Conservation (phyloP, 2,113 vertebrate genomes). For the Cololabis saira region DNA sequence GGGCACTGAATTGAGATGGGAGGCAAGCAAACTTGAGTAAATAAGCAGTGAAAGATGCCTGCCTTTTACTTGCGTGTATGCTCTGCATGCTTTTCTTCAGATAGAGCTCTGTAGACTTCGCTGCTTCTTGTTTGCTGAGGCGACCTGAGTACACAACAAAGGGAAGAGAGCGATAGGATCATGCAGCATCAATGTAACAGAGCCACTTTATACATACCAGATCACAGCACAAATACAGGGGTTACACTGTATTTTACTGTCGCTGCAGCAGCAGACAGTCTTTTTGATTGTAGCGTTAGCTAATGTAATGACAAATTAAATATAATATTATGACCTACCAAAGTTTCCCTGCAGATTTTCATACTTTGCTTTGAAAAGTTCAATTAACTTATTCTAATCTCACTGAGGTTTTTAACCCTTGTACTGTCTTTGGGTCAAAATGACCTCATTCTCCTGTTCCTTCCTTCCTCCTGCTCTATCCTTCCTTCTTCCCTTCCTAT, state of each 20-base stretch:
- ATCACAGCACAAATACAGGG: not conserved
- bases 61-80: slow-evolving; percentile 36
- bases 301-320: no score
- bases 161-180: slow-evolving; percentile 3
- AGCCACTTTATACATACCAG: not conserved
- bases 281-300: no score
- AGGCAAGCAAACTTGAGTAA: slow-evolving; percentile 51
- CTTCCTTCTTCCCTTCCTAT: no score
- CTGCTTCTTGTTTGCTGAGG: slow-evolving; percentile 74
- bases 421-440: no score
- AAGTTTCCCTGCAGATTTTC: no score
- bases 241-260: slow-evolving; percentile 3
- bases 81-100: slow-evolving; percentile 57
- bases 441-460: no score
- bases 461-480: no score
- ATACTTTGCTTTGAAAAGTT: no score
- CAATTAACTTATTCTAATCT: not conserved
- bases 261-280: not conserved
- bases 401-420: not conserved
- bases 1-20: slow-evolving; percentile 37
- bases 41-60: slow-evolving; percentile 42
- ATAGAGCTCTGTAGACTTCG: slow-evolving; percentile 60
- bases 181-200: not conserved
- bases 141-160: slow-evolving; percentile 54
- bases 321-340: no score